phyloP scores from a whole-genome alignment of 2,797 vertebrate species.

The Echeneis naucrates region DNA sequence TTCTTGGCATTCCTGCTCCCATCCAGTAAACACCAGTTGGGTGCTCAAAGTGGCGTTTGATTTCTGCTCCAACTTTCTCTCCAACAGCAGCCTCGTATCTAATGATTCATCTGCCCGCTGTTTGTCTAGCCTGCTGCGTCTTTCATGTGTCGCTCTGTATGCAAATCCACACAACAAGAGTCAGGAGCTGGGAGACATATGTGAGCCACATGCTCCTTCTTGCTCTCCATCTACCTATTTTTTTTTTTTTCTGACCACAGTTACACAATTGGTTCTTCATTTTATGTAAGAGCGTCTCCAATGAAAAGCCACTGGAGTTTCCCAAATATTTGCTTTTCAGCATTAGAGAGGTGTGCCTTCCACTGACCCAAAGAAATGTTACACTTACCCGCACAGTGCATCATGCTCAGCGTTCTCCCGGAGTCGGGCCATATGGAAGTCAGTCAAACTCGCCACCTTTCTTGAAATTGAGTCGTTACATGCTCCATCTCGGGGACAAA shows the following conservation, averaged over 20 bases:
- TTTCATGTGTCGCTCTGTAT: constrained; percentile 68
- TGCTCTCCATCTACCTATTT: constrained; percentile 6
- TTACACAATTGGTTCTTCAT: constrained; percentile 31
- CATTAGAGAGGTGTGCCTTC: constrained; percentile 3
- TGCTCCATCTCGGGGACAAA: constrained; percentile 62
- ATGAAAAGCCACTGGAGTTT: constrained; percentile 20
- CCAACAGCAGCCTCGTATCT: constrained; percentile 57
- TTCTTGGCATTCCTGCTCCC: constrained; percentile 77
- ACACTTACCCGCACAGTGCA: constrained; percentile 20
- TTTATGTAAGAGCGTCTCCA: constrained; percentile 33
- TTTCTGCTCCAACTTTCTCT: constrained; percentile 53
- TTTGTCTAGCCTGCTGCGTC: constrained; percentile 51
- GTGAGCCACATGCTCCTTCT: constrained; percentile 68
- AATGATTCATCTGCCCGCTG: constrained; percentile 61
- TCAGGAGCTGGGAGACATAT: constrained; percentile 59
- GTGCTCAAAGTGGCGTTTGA: constrained; percentile 56
- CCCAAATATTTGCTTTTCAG: constrained; percentile 40
- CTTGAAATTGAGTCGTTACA: constrained; percentile 46
- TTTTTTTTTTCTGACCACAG: constrained; percentile 37
- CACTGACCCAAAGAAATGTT: constrained; percentile 21
- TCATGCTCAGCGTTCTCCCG: constrained; percentile 22
- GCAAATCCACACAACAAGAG: constrained; percentile 49
- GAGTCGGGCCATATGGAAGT: constrained; percentile 11
- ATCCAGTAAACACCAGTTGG: constrained; percentile 75
- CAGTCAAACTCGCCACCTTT: constrained; percentile 33